Evolutionary conservation across 2,113 vertebrate species (phyloP).

Genomic region (Mesoclemmys tuberculata): DNA sequence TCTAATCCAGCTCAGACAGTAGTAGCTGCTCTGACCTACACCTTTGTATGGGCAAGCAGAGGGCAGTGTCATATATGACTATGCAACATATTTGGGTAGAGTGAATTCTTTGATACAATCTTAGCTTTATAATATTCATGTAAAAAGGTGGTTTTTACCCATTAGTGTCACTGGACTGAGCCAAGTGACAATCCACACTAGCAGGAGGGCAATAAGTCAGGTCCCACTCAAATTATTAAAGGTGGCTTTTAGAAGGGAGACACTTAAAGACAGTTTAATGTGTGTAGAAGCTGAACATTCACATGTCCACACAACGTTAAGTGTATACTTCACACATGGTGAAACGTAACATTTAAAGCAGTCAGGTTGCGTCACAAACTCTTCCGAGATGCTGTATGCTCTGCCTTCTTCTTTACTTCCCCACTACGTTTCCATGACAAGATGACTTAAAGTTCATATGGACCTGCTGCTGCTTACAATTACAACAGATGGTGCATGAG

Average conservation of each 20-base stretch:
- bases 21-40: not conserved
- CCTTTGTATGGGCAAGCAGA: not conserved
- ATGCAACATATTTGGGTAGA: not conserved
- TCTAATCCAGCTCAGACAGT: not conserved
- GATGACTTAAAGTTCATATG: not conserved
- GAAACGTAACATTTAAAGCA: not conserved
- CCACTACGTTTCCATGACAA: not conserved
- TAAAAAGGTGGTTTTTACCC: not conserved
- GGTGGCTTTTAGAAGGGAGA: not conserved
- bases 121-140: rapidly evolving
- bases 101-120: not conserved
- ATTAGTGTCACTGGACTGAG: rapidly evolving
- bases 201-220: rapidly evolving
- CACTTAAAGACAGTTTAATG: not conserved
- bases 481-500: not conserved
- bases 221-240: rapidly evolving
- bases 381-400: not conserved
- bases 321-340: not conserved
- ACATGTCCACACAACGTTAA: not conserved
- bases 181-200: not conserved
- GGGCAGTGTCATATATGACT: rapidly evolving
- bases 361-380: not conserved
- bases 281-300: not conserved
- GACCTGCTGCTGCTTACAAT: not conserved
- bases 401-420: not conserved